phyloP scores from a whole-genome alignment of 2,888 invertebrate genomes.

The Pachydiplax longipennis region DNA sequence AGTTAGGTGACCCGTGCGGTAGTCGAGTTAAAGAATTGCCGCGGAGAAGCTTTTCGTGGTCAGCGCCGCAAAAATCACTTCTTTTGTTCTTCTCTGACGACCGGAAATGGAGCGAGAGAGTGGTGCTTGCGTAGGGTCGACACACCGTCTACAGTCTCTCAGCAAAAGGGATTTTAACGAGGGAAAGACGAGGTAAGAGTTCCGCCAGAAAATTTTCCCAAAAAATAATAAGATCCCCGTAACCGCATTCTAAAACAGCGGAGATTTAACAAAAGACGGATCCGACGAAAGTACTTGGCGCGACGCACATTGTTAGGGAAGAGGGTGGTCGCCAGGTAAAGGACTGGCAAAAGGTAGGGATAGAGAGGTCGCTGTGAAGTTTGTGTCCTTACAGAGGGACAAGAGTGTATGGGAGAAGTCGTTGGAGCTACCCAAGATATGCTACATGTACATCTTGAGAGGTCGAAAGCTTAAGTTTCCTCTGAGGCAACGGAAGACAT shows the following conservation, averaged over 20 bases:
- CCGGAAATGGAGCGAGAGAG: neutral
- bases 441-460: neutral
- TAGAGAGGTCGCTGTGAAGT: neutral
- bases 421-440: neutral
- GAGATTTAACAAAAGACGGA: neutral
- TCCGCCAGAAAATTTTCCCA: neutral
- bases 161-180: slow-evolving; percentile 1
- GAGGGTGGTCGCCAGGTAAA: neutral
- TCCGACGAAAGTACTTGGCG: neutral
- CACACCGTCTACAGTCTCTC: neutral
- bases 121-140: neutral
- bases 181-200: neutral
- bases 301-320: neutral
- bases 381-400: neutral
- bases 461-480: neutral
- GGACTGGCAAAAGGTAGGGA: neutral
- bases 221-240: slow-evolving; percentile 17
- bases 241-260: neutral
- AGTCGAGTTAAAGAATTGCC: neutral
- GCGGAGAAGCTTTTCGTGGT: neutral
- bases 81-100: neutral
- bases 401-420: neutral
- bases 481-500: neutral
- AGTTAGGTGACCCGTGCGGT: neutral
- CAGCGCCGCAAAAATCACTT: neutral